phyloP scores from a whole-genome alignment of 2,888 invertebrate genomes.

The Tolmerus cingulatus region DNA sequence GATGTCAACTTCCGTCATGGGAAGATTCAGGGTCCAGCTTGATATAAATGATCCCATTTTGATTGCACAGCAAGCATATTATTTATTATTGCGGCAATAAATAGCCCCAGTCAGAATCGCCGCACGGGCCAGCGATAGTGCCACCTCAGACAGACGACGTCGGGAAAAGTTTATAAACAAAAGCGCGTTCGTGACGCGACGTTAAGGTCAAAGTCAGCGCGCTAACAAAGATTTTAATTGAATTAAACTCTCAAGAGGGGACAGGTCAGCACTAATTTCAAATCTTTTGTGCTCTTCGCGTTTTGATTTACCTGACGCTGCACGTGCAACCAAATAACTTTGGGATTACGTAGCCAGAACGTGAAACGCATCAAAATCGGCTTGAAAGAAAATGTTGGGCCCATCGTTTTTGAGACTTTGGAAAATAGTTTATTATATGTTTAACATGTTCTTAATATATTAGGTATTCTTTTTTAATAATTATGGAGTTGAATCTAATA shows the following conservation, averaged over 20 bases:
- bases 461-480: too few relatives aligned
- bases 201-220: not conserved
- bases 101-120: not conserved
- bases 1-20: not conserved
- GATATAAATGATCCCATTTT: not conserved
- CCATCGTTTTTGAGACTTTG: not conserved
- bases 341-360: not conserved
- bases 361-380: not conserved
- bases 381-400: not conserved
- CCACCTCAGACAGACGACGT: not conserved
- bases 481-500: too few relatives aligned
- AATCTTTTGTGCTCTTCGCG: not conserved
- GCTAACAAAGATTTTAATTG: not conserved
- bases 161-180: not conserved
- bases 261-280: not conserved
- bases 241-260: not conserved
- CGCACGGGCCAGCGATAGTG: not conserved
- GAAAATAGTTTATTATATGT: too few relatives aligned
- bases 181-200: not conserved
- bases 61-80: not conserved
- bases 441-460: too few relatives aligned
- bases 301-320: not conserved
- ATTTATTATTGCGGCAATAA: not conserved
- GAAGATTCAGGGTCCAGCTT: not conserved
- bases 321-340: not conserved